Evolutionary conservation across 2,113 vertebrate genomes (phyloP), one percentile per base, ranked within the genome.

Genomic region (Nettapus auritus): DNA sequence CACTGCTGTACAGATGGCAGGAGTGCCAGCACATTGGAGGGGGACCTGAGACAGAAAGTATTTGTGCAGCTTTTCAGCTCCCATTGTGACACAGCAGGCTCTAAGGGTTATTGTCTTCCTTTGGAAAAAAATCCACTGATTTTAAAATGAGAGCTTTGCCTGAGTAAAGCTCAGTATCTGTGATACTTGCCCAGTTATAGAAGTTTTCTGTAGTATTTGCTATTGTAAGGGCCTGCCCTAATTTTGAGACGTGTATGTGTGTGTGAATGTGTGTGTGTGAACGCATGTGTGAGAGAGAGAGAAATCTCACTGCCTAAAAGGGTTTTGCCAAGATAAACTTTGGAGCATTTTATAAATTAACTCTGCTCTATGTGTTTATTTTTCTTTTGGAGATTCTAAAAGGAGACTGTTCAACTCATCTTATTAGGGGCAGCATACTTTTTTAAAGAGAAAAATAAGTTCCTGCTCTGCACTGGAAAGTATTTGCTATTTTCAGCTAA

Each of bases 271-370:
- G 76, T 52, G 53, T 93, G 68, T 87, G 53, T 40, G 62, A 57
- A 83, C 60, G 82, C 89, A 34, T 94, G 90, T 83, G 78, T 3
- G 73, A 89, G 85, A 87, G 69, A 86, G 74, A 97, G 84, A 77
- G 87, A 97, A 97, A 94, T 96, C 93, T 97, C 79, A 55, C 88
- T 94, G 95, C 95, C 96, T 90, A 60, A 95, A 96, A 96, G 79
- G 89, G 80, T 94, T 86, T 91, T 96, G 97, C 96, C 96, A 97
- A 97, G 86, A 96, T 96, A 97, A 98, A 98, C 95, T 88, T 87
- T 89, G 84, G 93, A 96, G 90, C 92, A 95, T 97, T 97, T 97
- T 96, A 98, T 97, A 98, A 98, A 97, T 98, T 98, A 98, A 98
- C 95, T 98, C 59, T 52, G 91, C 87, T 98, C 96, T 88, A 56